Evolutionary conservation across 2,113 vertebrate genomes (phyloP).

Genomic region (Peromyscus maniculatus): DNA sequence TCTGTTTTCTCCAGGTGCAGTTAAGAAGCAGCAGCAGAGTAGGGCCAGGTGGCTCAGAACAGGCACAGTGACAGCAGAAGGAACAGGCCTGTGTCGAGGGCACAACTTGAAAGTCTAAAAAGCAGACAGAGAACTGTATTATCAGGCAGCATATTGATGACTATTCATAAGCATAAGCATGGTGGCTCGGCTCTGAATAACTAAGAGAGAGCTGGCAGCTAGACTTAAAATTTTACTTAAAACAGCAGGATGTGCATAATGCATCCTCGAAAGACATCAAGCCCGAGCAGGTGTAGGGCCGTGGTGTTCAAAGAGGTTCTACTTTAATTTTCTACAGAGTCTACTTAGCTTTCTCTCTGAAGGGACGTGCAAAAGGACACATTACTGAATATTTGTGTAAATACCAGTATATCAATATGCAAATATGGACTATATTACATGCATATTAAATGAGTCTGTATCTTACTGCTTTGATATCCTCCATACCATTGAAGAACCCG

Average conservation of each 20-base stretch:
- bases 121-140: not conserved
- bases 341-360: not conserved
- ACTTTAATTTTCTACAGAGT: not conserved
- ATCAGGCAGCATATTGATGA: not conserved
- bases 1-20: not conserved
- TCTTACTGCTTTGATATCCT: not conserved
- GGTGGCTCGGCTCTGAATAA: conserved; percentile 29
- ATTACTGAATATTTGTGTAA: not conserved
- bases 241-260: not conserved
- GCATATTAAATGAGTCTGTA: not conserved
- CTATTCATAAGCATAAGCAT: not conserved
- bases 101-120: conserved; percentile 50
- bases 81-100: conserved; percentile 38
- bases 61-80: not conserved
- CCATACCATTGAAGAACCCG: not conserved
- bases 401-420: not conserved
- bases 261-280: not conserved
- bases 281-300: not conserved
- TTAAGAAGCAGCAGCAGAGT: not conserved
- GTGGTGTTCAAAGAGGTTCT: not conserved
- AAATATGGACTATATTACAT: not conserved
- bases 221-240: not conserved
- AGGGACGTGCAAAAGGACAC: not conserved
- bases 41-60: not conserved
- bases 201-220: not conserved